phyloP scores from a whole-genome alignment of 2,797 vertebrate species.

The Neosalanx taihuensis region DNA sequence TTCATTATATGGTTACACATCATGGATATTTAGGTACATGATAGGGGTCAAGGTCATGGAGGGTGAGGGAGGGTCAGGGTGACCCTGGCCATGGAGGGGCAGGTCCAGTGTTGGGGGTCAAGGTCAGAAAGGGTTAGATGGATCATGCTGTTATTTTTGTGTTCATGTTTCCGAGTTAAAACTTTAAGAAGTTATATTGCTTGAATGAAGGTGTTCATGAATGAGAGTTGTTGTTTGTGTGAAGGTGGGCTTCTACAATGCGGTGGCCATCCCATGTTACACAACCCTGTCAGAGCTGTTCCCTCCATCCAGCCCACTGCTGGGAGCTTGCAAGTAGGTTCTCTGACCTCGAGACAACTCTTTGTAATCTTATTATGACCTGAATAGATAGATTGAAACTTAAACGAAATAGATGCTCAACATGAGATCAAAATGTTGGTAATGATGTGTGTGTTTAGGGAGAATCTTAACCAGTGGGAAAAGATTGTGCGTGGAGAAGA shows the following conservation, averaged over 20 bases:
- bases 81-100: too few relatives aligned
- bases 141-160: not conserved
- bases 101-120: too few relatives aligned
- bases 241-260: constrained; percentile 96
- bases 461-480: constrained; percentile 95
- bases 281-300: constrained; percentile 89
- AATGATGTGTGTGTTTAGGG: constrained; percentile 69
- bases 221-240: constrained; percentile 24
- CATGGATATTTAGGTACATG: too few relatives aligned
- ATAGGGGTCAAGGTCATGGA: too few relatives aligned
- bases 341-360: not conserved
- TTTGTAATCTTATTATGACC: constrained; percentile 19
- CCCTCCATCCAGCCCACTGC: constrained; percentile 85
- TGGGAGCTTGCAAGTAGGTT: constrained; percentile 90
- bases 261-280: constrained; percentile 95
- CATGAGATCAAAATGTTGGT: constrained; percentile 35
- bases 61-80: too few relatives aligned
- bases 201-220: not conserved
- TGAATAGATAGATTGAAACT: not conserved
- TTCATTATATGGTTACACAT: too few relatives aligned
- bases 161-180: not conserved
- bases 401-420: not conserved
- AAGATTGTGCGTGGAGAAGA: constrained; percentile 86
- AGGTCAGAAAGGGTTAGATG: too few relatives aligned
- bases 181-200: not conserved